phyloP scores from a whole-genome alignment of 2,113 vertebrate species.

The Tachysurus fulvidraco region DNA sequence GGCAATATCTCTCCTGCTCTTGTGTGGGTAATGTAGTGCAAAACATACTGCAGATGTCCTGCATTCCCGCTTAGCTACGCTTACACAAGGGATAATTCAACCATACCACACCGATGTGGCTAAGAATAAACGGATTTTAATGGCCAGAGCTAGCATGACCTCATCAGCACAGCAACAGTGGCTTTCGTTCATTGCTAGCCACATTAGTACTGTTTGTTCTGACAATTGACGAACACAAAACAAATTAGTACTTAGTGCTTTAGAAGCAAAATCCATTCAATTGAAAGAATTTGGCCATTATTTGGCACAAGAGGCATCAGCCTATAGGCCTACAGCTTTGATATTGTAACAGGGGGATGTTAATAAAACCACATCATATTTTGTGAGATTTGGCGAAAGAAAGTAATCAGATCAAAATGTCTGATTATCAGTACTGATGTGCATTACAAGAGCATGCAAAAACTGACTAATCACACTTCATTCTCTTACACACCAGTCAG shows the following conservation, averaged over 20 bases:
- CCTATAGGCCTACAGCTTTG: slow-evolving; percentile 38
- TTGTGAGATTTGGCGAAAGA: neutral
- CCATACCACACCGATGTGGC: neutral
- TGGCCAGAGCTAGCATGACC: neutral
- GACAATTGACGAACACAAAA: neutral
- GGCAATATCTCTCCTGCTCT: slow-evolving; percentile 1
- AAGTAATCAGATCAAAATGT: neutral
- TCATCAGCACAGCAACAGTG: slow-evolving; percentile 34
- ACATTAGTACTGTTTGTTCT: neutral
- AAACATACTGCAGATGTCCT: slow-evolving; percentile 2
- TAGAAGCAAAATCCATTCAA: slow-evolving; percentile 22
- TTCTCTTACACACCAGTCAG: slow-evolving; percentile 56
- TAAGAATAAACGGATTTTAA: slow-evolving; percentile 1
- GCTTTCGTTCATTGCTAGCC: slow-evolving; percentile 22
- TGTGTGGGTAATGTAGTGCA: neutral
- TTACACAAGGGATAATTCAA: slow-evolving; percentile 11
- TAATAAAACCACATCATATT: slow-evolving; percentile 25
- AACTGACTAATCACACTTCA: slow-evolving; percentile 41
- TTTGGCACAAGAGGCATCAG: slow-evolving; percentile 62
- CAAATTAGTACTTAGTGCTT: slow-evolving; percentile 11
- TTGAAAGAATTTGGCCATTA: slow-evolving; percentile 30
- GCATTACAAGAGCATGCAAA: slow-evolving; percentile 25
- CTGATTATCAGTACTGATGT: slow-evolving; percentile 7
- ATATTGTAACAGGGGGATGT: slow-evolving; percentile 33
- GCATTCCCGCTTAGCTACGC: neutral